A percentile compares a stretch with the other conserved stretches of the same genome.
Evolutionary conservation across 2,113 vertebrate species (phyloP).

Genomic region (Glaucidium brasilianum): DNA sequence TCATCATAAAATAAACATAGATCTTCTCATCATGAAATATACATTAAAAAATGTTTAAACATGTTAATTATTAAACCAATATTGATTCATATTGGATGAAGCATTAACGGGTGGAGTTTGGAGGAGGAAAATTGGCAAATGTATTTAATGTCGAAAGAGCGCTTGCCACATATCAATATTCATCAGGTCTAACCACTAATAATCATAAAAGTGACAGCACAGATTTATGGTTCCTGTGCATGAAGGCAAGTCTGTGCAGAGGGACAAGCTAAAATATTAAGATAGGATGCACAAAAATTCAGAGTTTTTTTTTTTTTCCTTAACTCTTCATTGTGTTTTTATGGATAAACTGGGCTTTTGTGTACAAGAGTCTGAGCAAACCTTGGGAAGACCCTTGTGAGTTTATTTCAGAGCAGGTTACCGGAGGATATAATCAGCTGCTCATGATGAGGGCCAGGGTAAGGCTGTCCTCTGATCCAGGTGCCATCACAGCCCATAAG

Average conservation of each 20-base stretch:
- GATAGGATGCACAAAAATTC: constrained; percentile 1
- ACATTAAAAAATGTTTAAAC: constrained; percentile 83
- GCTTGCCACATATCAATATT: constrained; percentile 77
- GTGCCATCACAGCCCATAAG: background rate
- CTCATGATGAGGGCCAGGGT: background rate
- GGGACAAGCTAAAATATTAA: constrained; percentile 21
- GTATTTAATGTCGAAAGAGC: constrained; percentile 76
- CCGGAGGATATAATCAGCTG: background rate
- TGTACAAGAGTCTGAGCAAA: constrained; percentile 43
- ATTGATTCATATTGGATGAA: constrained; percentile 83
- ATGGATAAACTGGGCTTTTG: constrained; percentile 18
- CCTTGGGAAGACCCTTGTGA: background rate
- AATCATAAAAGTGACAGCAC: constrained; percentile 74
- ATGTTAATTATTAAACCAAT: constrained; percentile 84
- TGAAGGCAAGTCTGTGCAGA: constrained; percentile 13
- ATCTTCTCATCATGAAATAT: constrained; percentile 77
- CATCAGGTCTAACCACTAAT: constrained; percentile 79
- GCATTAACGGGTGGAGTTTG: constrained; percentile 71
- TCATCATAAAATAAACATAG: constrained; percentile 83
- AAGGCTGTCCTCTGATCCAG: background rate
- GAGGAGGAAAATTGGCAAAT: constrained; percentile 73
- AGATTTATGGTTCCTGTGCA: constrained; percentile 68
- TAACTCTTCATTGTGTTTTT: background rate
- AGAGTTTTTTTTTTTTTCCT: background rate
- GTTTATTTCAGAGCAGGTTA: background rate